Evolutionary conservation across 2,797 vertebrate genomes (phyloP), one percentile per base, ranked within the genome.

Genomic region (Lates japonicus): DNA sequence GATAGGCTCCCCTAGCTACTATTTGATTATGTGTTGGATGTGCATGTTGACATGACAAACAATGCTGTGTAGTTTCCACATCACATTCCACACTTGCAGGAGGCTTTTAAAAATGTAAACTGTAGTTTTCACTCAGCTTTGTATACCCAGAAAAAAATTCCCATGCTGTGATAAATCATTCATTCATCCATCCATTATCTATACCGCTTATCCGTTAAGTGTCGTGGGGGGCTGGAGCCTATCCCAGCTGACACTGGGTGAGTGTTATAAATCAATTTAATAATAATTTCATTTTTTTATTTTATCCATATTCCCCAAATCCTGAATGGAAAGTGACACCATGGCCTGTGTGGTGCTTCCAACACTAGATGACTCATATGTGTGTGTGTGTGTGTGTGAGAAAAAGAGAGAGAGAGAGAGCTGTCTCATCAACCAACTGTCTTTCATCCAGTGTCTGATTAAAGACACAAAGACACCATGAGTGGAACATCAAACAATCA

Each of bases 401-500:
- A 29, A 2, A 1, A 2, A 29, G 25, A 29, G 25, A 29, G 25
- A 29, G 25, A 29, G 25, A 29, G 25, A 29, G 25, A 29, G 33
- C 58, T 67, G 46, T 60, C n/a, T 71, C 64, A 70, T 82, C 59
- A 76, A 22, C 70, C 41, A 74, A 76, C 41, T 62, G 78, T 80
- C 84, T 89, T 90, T 91, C 89, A 93, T 88, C 72, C 7, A 60
- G 29, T 61, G 78, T 60, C 79, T 82, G 74, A 91, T 87, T 80
- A 85, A 83, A 91, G 74, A 85, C 78, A 87, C 82, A 89, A 82
- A 90, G 81, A 86, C 70, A 70, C 61, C 66, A 63, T 51, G 46
- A 83, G 80, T 76, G 91, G 83, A 92, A 92, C 90, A 93, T 92
- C 87, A 91, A 93, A 89, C 89, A 89, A 75, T 71, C 61, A 48